Evolutionary conservation across 2,113 vertebrate genomes (phyloP), one percentile per base, ranked within the genome.

Genomic region (Larimichthys crocea): DNA sequence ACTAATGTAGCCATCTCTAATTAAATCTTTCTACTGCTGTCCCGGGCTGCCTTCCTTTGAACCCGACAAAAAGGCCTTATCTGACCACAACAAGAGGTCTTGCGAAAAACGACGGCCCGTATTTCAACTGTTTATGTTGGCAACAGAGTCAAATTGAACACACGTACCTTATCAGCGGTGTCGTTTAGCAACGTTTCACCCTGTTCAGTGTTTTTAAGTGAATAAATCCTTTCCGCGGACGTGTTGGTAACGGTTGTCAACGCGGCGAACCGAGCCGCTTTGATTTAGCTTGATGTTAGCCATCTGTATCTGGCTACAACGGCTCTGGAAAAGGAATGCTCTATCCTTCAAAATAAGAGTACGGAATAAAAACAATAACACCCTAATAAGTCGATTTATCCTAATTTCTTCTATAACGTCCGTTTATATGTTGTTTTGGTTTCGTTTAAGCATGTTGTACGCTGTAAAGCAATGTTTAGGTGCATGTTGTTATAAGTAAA

Each of bases 1-100:
- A 20, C 0, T 1, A 8, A 44, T 12, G 2, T 3, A 24, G 2
- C 12, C 7, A 6, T 26, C 1, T 20, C 6, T 52, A 8, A 65
- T 40, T 31, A 3, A 17, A 35, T 35, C 15, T 16, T 3, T 0
- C 5, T 3, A 0, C 44, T 6, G 40, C 15, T 22, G 10, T 5
- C 15, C 31, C 7, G 14, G 49, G 20, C 11, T 75, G 55, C 26
- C 15, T 71, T 62, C 75, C 56, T 55, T 12, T 76, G 50, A 62
- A 65, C 42, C 49, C 72, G 52, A 59, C 20, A 26, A 74, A 84
- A 82, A 91, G 91, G 91, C 91, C 92, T 57, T 10, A 17, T 14
- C 57, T 60, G 42, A 66, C 67, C 46, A 85, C 73, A 83, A 77
- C 71, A 82, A 49, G 49, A 60, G 59, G 76, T 35, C 31, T 70